Evolutionary conservation across 2,888 invertebrate species (phyloP).

Genomic region (Dryobotodes eremita): DNA sequence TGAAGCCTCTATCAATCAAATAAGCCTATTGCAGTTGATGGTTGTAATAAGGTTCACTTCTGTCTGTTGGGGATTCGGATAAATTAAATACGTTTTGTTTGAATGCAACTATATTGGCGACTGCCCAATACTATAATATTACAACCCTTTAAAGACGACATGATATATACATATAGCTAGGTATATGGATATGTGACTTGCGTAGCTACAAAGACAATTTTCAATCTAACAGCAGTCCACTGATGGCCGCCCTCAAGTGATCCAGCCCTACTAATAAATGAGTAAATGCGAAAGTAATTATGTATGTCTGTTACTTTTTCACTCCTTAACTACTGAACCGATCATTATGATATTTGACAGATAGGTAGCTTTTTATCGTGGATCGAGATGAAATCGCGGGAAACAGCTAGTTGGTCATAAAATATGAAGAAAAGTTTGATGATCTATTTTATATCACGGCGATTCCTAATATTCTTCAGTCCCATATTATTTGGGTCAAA

Average conservation of each 20-base stretch:
- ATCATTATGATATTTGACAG: background rate
- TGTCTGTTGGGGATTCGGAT: too few species aligned
- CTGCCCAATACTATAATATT: too few species aligned
- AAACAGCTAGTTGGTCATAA: too few species aligned
- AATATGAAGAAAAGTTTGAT: background rate
- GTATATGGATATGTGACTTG: too few species aligned
- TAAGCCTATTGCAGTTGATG: background rate
- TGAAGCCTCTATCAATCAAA: background rate
- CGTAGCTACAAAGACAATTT: too few species aligned
- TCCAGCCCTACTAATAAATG: background rate
- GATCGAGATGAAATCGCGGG: background rate
- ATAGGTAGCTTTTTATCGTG: background rate
- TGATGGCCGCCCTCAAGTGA: background rate
- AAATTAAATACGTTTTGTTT: too few species aligned
- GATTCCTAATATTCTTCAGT: background rate
- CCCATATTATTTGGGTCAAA: background rate
- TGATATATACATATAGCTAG: too few species aligned
- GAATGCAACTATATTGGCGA: too few species aligned
- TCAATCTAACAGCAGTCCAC: too few species aligned
- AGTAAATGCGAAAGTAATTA: background rate
- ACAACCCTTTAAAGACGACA: too few species aligned
- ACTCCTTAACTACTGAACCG: background rate
- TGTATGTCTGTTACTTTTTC: background rate
- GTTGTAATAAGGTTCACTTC: too few species aligned
- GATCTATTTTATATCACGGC: background rate